These are phyloP conservation scores for Furcula furcula DNA, from an alignment of 2,888 invertebrate genomes.

Conservation along the genomic window DNA sequence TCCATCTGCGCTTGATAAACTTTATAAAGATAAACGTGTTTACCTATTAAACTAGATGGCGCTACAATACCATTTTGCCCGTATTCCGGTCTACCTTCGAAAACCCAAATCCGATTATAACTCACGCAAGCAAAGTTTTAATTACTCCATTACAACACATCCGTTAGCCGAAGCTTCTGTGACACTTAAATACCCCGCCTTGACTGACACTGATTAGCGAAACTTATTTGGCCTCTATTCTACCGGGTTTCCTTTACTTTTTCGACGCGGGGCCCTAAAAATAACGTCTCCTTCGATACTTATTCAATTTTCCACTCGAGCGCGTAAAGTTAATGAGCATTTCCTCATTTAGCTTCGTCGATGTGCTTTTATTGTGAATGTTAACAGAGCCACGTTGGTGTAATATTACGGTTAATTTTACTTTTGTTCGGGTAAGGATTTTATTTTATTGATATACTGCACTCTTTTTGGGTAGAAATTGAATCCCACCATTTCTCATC, in stretches of 20 bases:
- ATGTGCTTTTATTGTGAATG: constrained; percentile 43
- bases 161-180: not conserved
- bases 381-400: no score
- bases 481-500: no score
- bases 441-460: no score
- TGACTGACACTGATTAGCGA: constrained; percentile 1
- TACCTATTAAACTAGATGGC: no score
- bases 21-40: no score
- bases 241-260: constrained; percentile 8
- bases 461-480: no score
- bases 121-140: not conserved
- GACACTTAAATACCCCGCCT: not conserved
- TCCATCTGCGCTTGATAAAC: no score
- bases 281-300: constrained; percentile 45
- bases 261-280: constrained; percentile 30
- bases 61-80: not conserved
- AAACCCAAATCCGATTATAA: not conserved
- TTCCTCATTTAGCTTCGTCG: constrained; percentile 47
- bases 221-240: constrained; percentile 1
- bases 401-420: no score
- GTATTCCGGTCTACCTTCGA: no score
- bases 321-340: constrained; percentile 54
- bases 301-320: constrained; percentile 56
- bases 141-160: not conserved
- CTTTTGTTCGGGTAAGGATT: no score